Base-by-base conservation (phyloP, 2,797 vertebrate genomes). In the Thalassophryne amazonica region DNA sequence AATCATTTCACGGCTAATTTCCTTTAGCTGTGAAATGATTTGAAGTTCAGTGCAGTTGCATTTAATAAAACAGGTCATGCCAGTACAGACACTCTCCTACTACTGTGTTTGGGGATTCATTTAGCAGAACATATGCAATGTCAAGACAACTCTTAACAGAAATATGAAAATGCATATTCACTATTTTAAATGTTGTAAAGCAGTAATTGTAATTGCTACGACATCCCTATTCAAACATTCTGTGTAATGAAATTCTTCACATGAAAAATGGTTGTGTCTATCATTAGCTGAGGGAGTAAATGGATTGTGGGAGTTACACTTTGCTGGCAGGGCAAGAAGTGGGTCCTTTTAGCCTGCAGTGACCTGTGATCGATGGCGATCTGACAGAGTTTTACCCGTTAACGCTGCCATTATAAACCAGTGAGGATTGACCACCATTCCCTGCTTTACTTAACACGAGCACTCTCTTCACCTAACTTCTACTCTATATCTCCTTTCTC, bases 281-380 rank as follows among this genome's bases (percentile, higher is more conserved):
- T 59, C 52, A 35, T 48, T 38, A 52, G 54, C 24, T 39, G 14
- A 59, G 11, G 12, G 36, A 30, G 45, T 78, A 51, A 77, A 77
- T 79, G 80, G 73, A 64, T 76, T 63, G 51, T 69, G 64, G 71
- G 63, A 70, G 68, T 63, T 67, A 37, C 49, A 59, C 68, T 77
- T 60, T 65, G 27, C 34, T 41, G 14, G 52, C 19, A 35, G 46
- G 29, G 34, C 2, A 10, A 70, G 48, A 30, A 5, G 32, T 33
- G 51, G 53, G 46, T 77, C 62, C 58, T 68, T 78, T 78, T 55
- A 76, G 60, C 67, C 61, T 13, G 41, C 12, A 14, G 59, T 77
- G 69, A 81, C 64, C 72, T 49, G 60, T 71, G 73, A 81, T 80
- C 34, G 45, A 80, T 77, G 50, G 64, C 62, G 69, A 69, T 55